A percentile compares a stretch with the other conserved stretches of the same genome.
phyloP scores from a whole-genome alignment of 2,797 vertebrate species.

The Tragelaphus eurycerus region DNA sequence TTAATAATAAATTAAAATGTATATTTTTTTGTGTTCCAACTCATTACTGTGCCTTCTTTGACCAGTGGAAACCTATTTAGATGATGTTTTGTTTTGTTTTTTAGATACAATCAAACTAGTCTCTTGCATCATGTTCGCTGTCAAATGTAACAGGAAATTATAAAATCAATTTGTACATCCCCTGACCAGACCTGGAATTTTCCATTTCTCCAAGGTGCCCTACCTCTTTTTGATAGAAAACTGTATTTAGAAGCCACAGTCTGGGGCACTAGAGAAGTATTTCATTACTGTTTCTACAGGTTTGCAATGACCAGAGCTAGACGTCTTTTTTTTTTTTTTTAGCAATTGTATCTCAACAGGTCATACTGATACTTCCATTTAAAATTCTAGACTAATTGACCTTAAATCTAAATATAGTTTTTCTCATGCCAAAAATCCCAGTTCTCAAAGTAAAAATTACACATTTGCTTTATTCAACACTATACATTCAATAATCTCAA shows the following conservation, averaged over 20 bases:
- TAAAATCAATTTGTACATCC: background rate
- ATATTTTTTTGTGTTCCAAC: background rate
- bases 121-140: background rate
- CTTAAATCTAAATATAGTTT: background rate
- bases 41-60: background rate
- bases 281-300: background rate
- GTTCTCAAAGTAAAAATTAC: background rate
- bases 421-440: background rate
- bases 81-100: background rate
- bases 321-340: background rate
- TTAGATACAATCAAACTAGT: background rate
- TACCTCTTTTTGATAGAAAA: background rate
- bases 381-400: background rate
- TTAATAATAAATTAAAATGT: background rate
- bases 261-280: background rate
- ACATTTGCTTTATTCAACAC: background rate
- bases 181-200: background rate
- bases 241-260: background rate
- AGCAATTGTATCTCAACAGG: background rate
- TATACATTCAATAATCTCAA: background rate
- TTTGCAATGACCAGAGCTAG: background rate
- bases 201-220: background rate
- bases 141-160: background rate
- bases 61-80: background rate
- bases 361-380: background rate